Evolutionary conservation across 2,113 vertebrate species (phyloP).

Genomic region (Gadus chalcogrammus): DNA sequence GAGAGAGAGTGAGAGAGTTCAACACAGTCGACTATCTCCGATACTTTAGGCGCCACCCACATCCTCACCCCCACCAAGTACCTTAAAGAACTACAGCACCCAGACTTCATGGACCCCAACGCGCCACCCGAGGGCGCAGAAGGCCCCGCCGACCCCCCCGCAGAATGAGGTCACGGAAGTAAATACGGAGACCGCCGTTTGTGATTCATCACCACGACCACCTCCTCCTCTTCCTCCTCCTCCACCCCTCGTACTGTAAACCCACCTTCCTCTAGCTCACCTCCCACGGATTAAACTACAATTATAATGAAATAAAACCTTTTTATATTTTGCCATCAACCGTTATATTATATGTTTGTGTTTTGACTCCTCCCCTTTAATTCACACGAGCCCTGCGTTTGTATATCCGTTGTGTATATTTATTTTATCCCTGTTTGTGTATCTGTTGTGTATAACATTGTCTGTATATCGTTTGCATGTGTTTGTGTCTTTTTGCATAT

Average conservation of each 20-base stretch:
- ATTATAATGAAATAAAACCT: background rate
- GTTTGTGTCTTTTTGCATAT: too few relatives aligned
- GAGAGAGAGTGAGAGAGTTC: background rate
- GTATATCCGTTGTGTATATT: too few relatives aligned
- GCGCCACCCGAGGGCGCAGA: constrained; percentile 82
- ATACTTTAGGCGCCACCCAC: constrained; percentile 91
- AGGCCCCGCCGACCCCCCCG: constrained; percentile 58
- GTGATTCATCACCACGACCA: background rate
- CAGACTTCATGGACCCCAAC: constrained; percentile 95
- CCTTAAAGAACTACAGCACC: constrained; percentile 95
- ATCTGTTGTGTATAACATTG: too few relatives aligned
- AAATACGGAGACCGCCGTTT: constrained; percentile 28
- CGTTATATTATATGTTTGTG: too few relatives aligned
- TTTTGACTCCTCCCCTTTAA: too few relatives aligned
- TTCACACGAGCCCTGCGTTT: too few relatives aligned
- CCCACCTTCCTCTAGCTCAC: background rate
- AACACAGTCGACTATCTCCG: constrained; percentile 66
- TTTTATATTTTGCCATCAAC: too few relatives aligned
- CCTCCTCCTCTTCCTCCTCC: background rate
- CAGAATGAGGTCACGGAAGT: constrained; percentile 41
- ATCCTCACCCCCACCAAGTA: constrained; percentile 93
- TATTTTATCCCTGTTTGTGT: too few relatives aligned
- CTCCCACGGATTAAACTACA: background rate
- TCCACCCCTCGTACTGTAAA: background rate
- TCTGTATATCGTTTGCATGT: too few relatives aligned